Percentiles rank a stretch among this genome's conserved stretches.
Evolutionary conservation across 1,140 invertebrate species (phyloP).

Genomic region (Rhyzopertha dominica): DNA sequence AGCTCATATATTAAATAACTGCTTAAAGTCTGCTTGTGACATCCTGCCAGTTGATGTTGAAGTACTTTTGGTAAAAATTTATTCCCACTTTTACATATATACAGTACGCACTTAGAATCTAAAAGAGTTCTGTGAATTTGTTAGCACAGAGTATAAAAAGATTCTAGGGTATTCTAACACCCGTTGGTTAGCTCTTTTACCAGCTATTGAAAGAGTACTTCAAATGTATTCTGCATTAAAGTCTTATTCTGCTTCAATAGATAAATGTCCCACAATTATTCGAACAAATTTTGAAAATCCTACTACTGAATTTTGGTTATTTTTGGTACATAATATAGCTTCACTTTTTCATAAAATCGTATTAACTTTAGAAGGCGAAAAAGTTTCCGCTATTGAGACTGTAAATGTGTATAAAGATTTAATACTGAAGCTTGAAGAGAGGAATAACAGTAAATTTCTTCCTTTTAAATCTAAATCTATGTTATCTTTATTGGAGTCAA

Average conservation of each 20-base stretch:
- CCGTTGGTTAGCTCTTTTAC: slow-evolving; percentile 28
- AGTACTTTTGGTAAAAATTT: too few species aligned
- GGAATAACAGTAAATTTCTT: neutral
- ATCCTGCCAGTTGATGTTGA: too few species aligned
- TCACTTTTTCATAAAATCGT: slow-evolving; percentile 14
- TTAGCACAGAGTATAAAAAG: slow-evolving; percentile 21
- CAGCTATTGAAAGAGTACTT: slow-evolving; percentile 23
- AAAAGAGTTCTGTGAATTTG: slow-evolving; percentile 31
- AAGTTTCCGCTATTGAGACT: slow-evolving; percentile 7
- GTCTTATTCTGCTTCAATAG: slow-evolving; percentile 24
- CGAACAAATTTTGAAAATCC: slow-evolving; percentile 16
- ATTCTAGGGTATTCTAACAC: slow-evolving; percentile 25
- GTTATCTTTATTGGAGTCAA: neutral
- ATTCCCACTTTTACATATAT: too few species aligned
- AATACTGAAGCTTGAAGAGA: neutral
- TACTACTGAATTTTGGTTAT: slow-evolving; percentile 13
- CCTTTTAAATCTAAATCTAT: slow-evolving; percentile 5
- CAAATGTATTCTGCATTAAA: slow-evolving; percentile 23
- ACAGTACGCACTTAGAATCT: too few species aligned
- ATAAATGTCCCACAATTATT: slow-evolving; percentile 19
- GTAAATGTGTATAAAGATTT: neutral
- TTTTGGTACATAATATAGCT: slow-evolving; percentile 17
- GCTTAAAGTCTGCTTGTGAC: too few species aligned
- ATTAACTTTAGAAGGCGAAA: slow-evolving; percentile 8
- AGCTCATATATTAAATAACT: slow-evolving; percentile 41